Evolutionary conservation across 1,140 invertebrate genomes (phyloP).

Genomic region (Chionoecetes opilio): DNA sequence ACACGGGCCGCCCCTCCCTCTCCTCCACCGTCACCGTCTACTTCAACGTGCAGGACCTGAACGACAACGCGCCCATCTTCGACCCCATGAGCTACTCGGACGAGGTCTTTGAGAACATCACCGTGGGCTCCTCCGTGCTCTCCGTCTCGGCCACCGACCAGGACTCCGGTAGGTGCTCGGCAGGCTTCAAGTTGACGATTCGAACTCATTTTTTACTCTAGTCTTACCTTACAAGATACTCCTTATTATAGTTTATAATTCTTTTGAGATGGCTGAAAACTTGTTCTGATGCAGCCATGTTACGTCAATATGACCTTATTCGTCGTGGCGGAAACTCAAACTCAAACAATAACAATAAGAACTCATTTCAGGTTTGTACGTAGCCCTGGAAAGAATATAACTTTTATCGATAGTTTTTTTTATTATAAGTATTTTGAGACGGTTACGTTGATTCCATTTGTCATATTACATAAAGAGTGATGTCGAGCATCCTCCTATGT

Average conservation of each 20-base stretch:
- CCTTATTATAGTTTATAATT: no score
- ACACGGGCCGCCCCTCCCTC: conserved; percentile 93
- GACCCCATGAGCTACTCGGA: conserved; percentile 94
- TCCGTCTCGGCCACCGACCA: conserved; percentile 94
- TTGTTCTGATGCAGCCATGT: no score
- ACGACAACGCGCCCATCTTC: conserved; percentile 97
- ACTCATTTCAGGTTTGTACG: no score
- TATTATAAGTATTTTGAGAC: no score
- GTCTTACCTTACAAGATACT: no score
- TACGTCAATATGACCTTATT: no score
- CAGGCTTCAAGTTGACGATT: conserved; percentile 43
- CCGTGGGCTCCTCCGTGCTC: conserved; percentile 90
- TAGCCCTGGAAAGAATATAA: no score
- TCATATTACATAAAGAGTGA: background rate
- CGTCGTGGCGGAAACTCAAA: no score
- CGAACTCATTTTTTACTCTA: no score
- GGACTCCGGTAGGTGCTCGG: conserved; percentile 90
- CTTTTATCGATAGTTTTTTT: no score
- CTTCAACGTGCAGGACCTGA: conserved; percentile 96
- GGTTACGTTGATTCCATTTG: background rate
- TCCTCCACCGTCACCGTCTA: conserved; percentile 96
- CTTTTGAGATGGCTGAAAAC: no score
- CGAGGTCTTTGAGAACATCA: conserved; percentile 94
- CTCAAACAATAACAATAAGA: no score
- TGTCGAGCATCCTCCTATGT: background rate